Evolutionary conservation across 2,113 vertebrate species (phyloP), one percentile per base, ranked within the genome.

Genomic region (Pelodiscus sinensis): DNA sequence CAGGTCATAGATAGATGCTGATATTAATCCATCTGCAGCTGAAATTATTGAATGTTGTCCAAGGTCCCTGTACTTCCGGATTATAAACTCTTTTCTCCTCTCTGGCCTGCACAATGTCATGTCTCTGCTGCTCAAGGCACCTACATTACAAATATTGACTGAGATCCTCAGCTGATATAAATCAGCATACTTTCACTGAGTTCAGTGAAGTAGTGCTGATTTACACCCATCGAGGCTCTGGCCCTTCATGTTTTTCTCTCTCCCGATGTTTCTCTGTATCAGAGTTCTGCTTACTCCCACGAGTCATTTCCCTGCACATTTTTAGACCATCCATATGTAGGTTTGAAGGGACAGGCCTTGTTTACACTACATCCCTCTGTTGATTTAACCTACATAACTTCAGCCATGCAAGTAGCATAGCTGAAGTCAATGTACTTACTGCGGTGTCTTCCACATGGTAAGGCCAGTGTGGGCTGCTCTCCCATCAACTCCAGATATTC

Each of bases 181-280:
- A 75, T 25, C 73, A 44, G 21, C 73, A 6, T 19, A 35, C 21
- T 35, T 58, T 55, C 79, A 5, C n/a, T 27, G 55, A 6, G 35
- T 44, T 44, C 56, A 81, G 13, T 38, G 16, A 57, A 58, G 35
- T 27, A 38, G 14, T 38, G 4, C 13, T 44, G 9, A 16, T 81
- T 81, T 24, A 24, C 68, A 79, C 31, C 12, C 73, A 68, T 80
- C 19, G 62, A 8, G 68, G 56, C 84, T 58, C 85, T 84, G 73
- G 31, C 79, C 65, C 24, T 3, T 77, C 50, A 51, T 93, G 56
- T 85, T 84, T 55, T 92, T 83, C 81, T 35, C 87, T 55, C 38
- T 91, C 84, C 62, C 56, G 35, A 79, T 88, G 60, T 75, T 57
- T 68, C 82, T 94, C 93, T 95, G 82, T 92, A 84, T 89, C 52